Conservation (phyloP, 35 echinoderm and acorn worm genomes). For the Lytechinus pictus region DNA sequence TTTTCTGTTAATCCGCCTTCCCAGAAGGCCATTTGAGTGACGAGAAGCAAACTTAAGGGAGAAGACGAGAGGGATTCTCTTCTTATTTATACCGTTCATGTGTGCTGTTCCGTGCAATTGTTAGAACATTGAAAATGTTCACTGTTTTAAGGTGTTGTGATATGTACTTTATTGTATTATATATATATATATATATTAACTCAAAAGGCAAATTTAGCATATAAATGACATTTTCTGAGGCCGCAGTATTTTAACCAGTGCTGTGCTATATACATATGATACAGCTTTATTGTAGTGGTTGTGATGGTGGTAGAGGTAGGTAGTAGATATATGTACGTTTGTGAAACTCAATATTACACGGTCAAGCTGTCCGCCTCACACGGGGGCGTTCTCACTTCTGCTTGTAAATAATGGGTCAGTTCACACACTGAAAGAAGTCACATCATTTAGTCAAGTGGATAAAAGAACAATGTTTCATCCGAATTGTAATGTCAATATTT, state of each 20-base stretch:
- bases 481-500: neutral
- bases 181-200: neutral
- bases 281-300: neutral
- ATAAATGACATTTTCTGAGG: neutral
- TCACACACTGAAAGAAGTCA: neutral
- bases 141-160: neutral
- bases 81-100: neutral
- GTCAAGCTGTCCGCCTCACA: neutral
- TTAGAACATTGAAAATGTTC: constrained; percentile 6
- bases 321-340: neutral
- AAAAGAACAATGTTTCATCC: neutral
- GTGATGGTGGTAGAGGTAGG: neutral
- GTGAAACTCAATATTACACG: neutral
- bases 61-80: neutral
- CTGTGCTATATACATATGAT: neutral
- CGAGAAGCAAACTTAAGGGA: neutral
- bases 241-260: constrained; percentile 10
- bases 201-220: neutral
- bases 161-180: neutral
- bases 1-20: neutral
- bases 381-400: neutral
- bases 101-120: neutral
- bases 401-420: neutral
- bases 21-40: neutral
- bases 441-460: neutral